These are phyloP conservation scores for Drosophila truncata DNA, from an alignment of 1,140 invertebrate species.

Conservation along the genomic window DNA sequence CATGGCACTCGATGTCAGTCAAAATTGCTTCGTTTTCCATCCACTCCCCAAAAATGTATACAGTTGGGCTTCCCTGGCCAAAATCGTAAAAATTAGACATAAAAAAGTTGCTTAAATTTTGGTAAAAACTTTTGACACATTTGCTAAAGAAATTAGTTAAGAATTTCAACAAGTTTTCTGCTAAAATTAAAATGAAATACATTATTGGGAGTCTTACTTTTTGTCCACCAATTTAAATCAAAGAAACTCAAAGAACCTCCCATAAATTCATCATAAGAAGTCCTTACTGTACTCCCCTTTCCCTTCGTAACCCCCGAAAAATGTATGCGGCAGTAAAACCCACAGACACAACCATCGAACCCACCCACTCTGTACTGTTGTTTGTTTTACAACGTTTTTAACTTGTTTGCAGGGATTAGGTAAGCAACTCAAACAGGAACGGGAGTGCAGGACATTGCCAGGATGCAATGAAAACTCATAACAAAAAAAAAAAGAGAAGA, in stretches of 20 bases:
- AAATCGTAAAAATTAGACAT: conserved; percentile 5
- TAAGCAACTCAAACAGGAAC: conserved; percentile 70
- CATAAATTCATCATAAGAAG: not conserved
- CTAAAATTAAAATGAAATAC: not conserved
- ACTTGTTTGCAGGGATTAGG: conserved; percentile 81
- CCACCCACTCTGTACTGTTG: conserved; percentile 53
- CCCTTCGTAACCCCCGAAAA: conserved; percentile 27
- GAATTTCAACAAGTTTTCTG: not conserved
- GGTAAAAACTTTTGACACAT: not conserved
- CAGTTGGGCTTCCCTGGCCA: not conserved
- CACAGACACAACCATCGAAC: conserved; percentile 3
- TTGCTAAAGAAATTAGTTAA: not conserved
- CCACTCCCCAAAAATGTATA: conserved; percentile 6
- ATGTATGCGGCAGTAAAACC: conserved; percentile 21
- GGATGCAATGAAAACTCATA: conserved; percentile 68
- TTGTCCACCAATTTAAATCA: not conserved
- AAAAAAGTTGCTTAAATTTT: not conserved
- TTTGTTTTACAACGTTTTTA: conserved; percentile 82
- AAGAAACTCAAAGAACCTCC: not conserved
- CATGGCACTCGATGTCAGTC: conserved; percentile 81
- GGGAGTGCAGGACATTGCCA: conserved; percentile 27
- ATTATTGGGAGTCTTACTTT: not conserved
- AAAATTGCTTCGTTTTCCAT: conserved; percentile 64
- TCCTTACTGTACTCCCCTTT: not conserved
- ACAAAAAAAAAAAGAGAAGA: conserved; percentile 20